Conservation (phyloP, 2,113 vertebrate species). For the Penelope pileata region DNA sequence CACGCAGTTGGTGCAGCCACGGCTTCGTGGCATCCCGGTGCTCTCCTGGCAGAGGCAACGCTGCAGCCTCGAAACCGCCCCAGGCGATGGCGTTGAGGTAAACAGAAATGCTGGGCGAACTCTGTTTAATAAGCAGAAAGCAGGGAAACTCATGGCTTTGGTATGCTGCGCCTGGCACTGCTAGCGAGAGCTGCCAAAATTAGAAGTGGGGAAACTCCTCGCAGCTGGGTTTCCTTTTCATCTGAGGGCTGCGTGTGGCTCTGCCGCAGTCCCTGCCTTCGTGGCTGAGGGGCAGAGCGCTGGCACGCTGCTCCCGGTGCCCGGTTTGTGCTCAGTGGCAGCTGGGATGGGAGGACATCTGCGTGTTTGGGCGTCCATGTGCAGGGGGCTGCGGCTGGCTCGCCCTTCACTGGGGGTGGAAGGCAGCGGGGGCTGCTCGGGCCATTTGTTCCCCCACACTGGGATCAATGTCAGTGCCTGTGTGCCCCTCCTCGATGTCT, state of each 20-base stretch:
- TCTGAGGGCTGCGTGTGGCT: background rate
- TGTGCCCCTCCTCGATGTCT: background rate
- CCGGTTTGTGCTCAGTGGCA: background rate
- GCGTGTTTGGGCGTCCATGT: fast-evolving
- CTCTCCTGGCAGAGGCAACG: background rate
- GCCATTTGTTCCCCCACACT: background rate
- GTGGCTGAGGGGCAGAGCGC: fast-evolving
- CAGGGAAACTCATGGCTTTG: conserved; percentile 16
- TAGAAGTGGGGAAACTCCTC: background rate
- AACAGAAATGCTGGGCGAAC: conserved; percentile 15
- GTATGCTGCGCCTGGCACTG: background rate
- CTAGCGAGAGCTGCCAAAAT: background rate
- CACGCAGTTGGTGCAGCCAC: fast-evolving
- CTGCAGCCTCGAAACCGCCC: conserved; percentile 43
- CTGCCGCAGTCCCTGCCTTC: background rate
- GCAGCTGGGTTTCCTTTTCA: background rate
- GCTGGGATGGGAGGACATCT: background rate
- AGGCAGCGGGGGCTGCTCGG: fast-evolving
- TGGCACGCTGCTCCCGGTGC: no score
- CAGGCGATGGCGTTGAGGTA: background rate
- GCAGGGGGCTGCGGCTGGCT: background rate
- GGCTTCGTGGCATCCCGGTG: background rate
- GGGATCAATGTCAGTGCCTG: background rate
- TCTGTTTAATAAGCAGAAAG: background rate
- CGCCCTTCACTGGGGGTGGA: background rate